Base-by-base conservation (phyloP, 2,113 vertebrate species). In the Madoqua kirkii region DNA sequence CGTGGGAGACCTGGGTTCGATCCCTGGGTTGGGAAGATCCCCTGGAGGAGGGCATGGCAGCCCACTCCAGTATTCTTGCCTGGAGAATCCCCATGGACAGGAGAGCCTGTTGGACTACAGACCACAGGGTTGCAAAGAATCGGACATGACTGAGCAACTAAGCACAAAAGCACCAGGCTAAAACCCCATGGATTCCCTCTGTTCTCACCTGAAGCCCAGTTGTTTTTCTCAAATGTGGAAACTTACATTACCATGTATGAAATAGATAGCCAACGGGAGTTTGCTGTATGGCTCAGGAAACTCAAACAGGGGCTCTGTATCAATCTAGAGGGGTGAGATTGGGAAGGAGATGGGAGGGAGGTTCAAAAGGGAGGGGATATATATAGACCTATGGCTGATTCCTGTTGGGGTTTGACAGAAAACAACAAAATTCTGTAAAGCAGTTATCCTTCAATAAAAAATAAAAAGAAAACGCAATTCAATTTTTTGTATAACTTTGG, bases 381-480 rank as follows among this genome's bases (percentile, higher is more conserved):
- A 74, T 40, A 11, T 23, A 6, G 6, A 40, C n/a, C 67, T 74
- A 1, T 74, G 67, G 67, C 67, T 23, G n/a, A 40, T 40, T 74
- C 19, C 12, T 74, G n/a, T 40, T 74, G n/a, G 21, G n/a, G n/a
- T 40, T 40, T 40, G n/a, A 40, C 19, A 36, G 67, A 71, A 71
- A 71, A 40, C n/a, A 40, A 12, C 67, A 40, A 36, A 40, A 36
- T 71, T 71, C 64, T 21, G 5, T 71, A 36, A 71, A 71, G 64
- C n/a, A 23, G 36, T 36, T 71, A 71, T 71, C 64, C 19, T 71
- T 71, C n/a, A 71, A 21, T 71, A 6, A 71, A 71, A 36, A 67
- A 29, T 21, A 19, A 67, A 64, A 67, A n/a, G 4, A 21, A 67
- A 71, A 36, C 0, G 0, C 64, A 36, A 23, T 1, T 23, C 9